Conservation (phyloP, 2,888 invertebrate genomes). For the Lasioglossum villosulum region DNA sequence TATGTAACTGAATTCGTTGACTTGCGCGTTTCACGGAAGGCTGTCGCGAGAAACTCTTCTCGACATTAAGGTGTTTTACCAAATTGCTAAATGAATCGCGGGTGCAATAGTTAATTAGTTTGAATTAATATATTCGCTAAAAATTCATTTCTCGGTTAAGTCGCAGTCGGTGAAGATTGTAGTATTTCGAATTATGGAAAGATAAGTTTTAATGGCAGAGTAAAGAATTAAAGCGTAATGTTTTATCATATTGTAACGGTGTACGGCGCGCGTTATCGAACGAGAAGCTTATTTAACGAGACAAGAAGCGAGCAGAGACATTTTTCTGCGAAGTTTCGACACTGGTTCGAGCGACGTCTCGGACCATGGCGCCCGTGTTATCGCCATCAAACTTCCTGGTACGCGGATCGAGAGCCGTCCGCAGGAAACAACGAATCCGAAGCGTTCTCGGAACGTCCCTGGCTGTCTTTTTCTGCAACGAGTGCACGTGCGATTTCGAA, state of each 20-base stretch:
- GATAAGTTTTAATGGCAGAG: neutral
- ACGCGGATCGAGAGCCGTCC: constrained; percentile 55
- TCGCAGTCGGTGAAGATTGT: neutral
- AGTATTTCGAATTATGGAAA: neutral
- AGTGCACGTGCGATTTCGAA: constrained; percentile 28
- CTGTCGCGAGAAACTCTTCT: neutral
- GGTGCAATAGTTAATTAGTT: neutral
- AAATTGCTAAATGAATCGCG: neutral
- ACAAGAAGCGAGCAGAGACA: constrained; percentile 18
- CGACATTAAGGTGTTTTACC: neutral
- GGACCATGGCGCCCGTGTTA: constrained; percentile 71
- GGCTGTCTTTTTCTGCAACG: constrained; percentile 25
- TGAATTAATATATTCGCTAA: neutral
- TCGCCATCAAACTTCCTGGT: constrained; percentile 75
- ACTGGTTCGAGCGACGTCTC: constrained; percentile 35
- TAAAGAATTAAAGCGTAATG: neutral
- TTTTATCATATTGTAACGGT: neutral
- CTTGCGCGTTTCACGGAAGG: neutral
- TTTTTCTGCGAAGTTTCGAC: constrained; percentile 39
- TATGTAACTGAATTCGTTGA: constrained; percentile 2
- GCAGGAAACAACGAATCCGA: constrained; percentile 66
- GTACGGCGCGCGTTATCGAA: neutral
- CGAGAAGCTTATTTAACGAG: constrained; percentile 13
- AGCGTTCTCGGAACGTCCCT: constrained; percentile 66
- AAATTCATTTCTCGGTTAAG: too few species aligned